A percentile compares a stretch with the other conserved stretches of the same genome.
These are phyloP conservation scores for Drosophila ogumai DNA, from an alignment of 1,140 invertebrate species.

Conservation along the genomic window DNA sequence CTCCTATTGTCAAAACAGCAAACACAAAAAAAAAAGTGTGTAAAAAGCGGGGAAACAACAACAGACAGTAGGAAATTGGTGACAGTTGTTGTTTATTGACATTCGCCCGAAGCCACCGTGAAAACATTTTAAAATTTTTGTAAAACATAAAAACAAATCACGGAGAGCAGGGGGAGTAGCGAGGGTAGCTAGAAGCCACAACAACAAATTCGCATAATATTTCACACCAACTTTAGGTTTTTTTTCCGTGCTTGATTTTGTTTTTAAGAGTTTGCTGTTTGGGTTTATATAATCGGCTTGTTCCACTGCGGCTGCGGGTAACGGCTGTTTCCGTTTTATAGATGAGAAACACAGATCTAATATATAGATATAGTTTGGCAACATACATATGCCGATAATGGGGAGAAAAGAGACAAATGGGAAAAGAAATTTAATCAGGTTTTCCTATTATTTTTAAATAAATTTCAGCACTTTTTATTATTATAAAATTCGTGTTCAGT, in stretches of 20 bases:
- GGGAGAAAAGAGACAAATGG: slow-evolving; percentile 14
- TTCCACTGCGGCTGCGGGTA: slow-evolving; percentile 38
- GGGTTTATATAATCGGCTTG: slow-evolving; percentile 55
- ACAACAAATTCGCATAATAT: slow-evolving; percentile 78
- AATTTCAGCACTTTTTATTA: background rate
- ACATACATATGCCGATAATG: slow-evolving; percentile 67
- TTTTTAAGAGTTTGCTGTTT: slow-evolving; percentile 23
- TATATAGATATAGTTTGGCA: slow-evolving; percentile 43
- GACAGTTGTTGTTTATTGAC: slow-evolving; percentile 83
- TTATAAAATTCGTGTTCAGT: too few species aligned
- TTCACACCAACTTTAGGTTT: slow-evolving; percentile 70
- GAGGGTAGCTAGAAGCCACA: slow-evolving; percentile 1
- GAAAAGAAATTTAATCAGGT: background rate
- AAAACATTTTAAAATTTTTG: slow-evolving; percentile 83
- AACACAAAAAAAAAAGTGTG: background rate
- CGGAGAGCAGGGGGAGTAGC: background rate
- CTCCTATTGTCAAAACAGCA: slow-evolving; percentile 18
- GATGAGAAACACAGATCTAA: slow-evolving; percentile 18
- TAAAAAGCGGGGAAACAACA: slow-evolving; percentile 1
- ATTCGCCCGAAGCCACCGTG: slow-evolving; percentile 77
- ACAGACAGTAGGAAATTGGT: slow-evolving; percentile 50
- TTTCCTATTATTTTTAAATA: background rate
- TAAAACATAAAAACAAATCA: slow-evolving; percentile 79
- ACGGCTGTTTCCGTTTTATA: slow-evolving; percentile 35
- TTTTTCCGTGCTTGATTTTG: slow-evolving; percentile 36